phyloP scores from a whole-genome alignment of 2,888 invertebrate genomes.

The Cinara cedri region DNA sequence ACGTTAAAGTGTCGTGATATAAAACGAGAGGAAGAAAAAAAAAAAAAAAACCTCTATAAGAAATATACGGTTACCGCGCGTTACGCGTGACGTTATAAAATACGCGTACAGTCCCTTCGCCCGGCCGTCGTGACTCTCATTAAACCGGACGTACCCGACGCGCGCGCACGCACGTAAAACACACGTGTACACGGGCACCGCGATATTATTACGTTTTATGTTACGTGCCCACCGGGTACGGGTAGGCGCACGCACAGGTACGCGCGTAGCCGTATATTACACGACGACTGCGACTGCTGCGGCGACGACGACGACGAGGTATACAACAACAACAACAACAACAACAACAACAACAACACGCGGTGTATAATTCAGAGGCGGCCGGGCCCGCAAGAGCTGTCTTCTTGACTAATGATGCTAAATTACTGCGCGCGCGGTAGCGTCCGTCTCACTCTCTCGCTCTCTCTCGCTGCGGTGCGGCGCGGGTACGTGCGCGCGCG shows the following conservation, averaged over 20 bases:
- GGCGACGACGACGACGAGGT: too few species aligned
- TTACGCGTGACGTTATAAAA: neutral
- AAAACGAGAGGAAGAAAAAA: too few species aligned
- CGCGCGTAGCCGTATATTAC: neutral
- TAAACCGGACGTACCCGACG: conserved; percentile 34
- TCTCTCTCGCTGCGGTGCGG: neutral
- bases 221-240: neutral
- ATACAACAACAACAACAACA: too few species aligned
- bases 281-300: too few species aligned
- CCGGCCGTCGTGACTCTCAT: conserved; percentile 23
- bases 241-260: neutral
- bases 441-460: neutral
- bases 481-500: neutral
- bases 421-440: conserved; percentile 43
- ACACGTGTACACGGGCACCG: too few species aligned
- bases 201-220: too few species aligned
- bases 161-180: conserved; percentile 5
- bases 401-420: conserved; percentile 54
- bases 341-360: neutral
- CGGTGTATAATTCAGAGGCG: conserved; percentile 32
- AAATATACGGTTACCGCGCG: too few species aligned
- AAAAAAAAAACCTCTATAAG: too few species aligned
- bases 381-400: conserved; percentile 45
- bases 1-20: too few species aligned
- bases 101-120: neutral